Base-by-base conservation (phyloP, 2,888 invertebrate genomes). In the Sarcophaga variegata region DNA sequence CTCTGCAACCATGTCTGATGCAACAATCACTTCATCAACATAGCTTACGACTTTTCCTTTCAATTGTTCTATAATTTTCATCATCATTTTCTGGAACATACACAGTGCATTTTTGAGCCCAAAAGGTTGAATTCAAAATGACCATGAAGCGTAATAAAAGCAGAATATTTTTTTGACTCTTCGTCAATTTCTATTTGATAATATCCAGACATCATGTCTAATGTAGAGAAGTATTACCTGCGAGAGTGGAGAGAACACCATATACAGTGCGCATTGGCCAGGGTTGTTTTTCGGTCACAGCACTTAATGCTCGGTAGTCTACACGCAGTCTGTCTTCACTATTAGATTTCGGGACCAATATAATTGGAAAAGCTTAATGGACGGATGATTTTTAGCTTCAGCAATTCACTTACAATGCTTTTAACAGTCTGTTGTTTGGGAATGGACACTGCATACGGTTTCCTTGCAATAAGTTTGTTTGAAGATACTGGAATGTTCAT, bases 211-310 rank as follows among this genome's bases (percentile, higher is more conserved):
- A 20, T 20, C 37, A 37, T 82, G 77, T 37, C 8, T 37, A 37
- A 37, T 37, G 37, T 37, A 75, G 80, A 75, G 62, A 67, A 87
- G 2, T 81, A 12, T 67, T 76, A 1, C 72, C 83, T 63, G 93
- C 92, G 0, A 93, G 83, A 3, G 90, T 89, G 0, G 91, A 90
- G 5, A 92, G 37, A 12, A 82, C 84, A 11, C 84, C 84, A 78
- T 85, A 84, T 2, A 86, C 82, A 11, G 83, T 88, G 10, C 84
- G 86, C 84, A 84, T 88, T n/a, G 82, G 54, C 85, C 82, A 88
- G 10, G 85, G 83, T 37, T 37, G 10, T 37, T 37, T 37, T 37
- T 37, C 37, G 37, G 37, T 37, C 37, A 37, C 37, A 37, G 10
- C 37, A 37, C 10, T 37, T 37, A 37, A 37, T 37, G 3, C 37